Conservation (phyloP, 2,888 invertebrate genomes). For the Microctonus hyperodae region DNA sequence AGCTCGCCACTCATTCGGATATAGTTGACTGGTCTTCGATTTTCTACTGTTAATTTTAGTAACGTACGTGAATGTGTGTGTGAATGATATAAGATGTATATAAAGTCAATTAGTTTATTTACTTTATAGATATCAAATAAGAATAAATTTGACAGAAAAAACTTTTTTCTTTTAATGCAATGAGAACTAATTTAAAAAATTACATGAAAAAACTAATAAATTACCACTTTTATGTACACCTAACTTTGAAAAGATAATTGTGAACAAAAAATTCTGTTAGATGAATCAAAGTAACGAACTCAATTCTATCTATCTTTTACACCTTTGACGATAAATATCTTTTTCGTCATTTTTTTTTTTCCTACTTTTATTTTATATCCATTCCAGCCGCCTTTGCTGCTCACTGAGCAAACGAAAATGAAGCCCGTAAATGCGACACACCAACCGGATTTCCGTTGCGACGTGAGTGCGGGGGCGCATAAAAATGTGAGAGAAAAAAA, state of each 20-base stretch:
- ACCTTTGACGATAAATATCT: slow-evolving; percentile 6
- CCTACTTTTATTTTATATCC: not conserved
- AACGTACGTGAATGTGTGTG: not conserved
- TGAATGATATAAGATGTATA: not conserved
- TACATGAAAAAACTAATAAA: not conserved
- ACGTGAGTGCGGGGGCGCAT: slow-evolving; percentile 8
- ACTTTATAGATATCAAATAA: no score
- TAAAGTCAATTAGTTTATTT: no score
- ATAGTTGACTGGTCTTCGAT: slow-evolving; percentile 36
- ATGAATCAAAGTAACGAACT: slow-evolving; percentile 10
- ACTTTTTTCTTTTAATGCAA: no score
- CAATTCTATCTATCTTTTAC: slow-evolving; percentile 19
- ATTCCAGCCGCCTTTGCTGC: slow-evolving; percentile 1
- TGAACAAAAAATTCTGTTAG: not conserved
- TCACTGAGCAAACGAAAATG: slow-evolving; percentile 25
- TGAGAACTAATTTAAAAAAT: not conserved
- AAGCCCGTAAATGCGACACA: slow-evolving; percentile 11
- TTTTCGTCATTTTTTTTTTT: slow-evolving; percentile 27
- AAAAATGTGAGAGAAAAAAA: slow-evolving; percentile 23
- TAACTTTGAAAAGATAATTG: not conserved
- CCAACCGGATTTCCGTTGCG: slow-evolving; percentile 12
- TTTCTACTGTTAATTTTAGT: slow-evolving; percentile 28
- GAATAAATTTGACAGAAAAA: not conserved
- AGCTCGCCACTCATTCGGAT: slow-evolving; percentile 32
- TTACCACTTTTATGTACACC: not conserved